Conservation (phyloP, 2,888 invertebrate genomes). For the Xanthia togata region DNA sequence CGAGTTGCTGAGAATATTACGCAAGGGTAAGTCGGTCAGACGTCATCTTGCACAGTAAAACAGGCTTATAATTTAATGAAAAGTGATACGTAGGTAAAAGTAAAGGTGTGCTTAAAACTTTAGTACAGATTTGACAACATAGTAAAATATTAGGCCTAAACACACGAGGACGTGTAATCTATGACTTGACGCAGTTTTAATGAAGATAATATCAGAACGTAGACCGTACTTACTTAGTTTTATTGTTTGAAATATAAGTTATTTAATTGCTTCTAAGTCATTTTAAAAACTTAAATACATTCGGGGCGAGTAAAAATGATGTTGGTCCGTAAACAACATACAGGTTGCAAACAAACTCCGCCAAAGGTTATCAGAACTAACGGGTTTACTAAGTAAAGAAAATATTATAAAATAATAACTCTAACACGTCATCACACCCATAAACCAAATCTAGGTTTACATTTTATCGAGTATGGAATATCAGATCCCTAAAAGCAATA, state of each 20-base stretch:
- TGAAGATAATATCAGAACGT: too few relatives aligned
- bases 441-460: slow-evolving; percentile 50
- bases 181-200: background rate
- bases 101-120: background rate
- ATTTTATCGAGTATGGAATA: slow-evolving; percentile 65
- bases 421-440: slow-evolving; percentile 3
- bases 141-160: background rate
- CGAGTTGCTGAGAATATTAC: background rate
- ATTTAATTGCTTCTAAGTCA: background rate
- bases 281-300: background rate
- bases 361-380: background rate
- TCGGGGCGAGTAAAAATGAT: background rate
- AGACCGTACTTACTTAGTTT: background rate
- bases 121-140: background rate
- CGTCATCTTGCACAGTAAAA: background rate
- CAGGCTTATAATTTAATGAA: background rate
- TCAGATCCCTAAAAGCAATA: slow-evolving; percentile 75
- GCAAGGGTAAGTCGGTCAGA: background rate
- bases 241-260: background rate
- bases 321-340: background rate
- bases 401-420: slow-evolving; percentile 1
- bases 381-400: background rate
- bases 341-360: background rate
- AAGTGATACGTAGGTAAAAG: background rate
- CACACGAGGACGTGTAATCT: background rate